Base-by-base conservation (phyloP, 2,113 vertebrate species). In the Pelvicachromis taeniatus region DNA sequence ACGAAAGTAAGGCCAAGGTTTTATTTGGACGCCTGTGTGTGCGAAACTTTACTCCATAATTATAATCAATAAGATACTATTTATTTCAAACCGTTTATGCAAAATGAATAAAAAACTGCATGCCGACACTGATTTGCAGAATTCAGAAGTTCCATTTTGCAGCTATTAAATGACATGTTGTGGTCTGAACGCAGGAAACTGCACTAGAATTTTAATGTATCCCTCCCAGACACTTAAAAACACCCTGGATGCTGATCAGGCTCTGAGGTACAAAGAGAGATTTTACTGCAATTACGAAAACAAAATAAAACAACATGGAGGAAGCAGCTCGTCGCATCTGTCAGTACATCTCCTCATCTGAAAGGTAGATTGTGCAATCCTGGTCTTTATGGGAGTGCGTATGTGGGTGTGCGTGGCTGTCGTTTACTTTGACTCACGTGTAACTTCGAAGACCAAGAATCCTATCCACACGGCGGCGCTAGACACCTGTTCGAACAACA, bases 401-500 rank as follows among this genome's bases (percentile, higher is more conserved):
- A 31, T 2, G 11, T 9, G 19, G 4, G 29, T 4, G 7, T 13
- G 29, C 1, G 3, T n/a, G n/a, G 29, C 7, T 75, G 16, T 2
- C 1, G 2, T 38, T 38, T 55, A n/a, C 53, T 81, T 80, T 38
- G 12, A 65, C 40, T 26, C 52, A 8, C 9, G 17, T 38, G 21
- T 8, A 26, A 21, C 9, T 55, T 65, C 40, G 17, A 21, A 70
- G 10, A 45, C 3, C 11, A 17, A 14, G 29, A 58, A 23, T 14
- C 26, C 21, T 35, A 50, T 59, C 94, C 94, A 92, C 94, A 55
- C 5, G 87, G 91, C 65, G 94, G 93, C 94, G 92, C 94, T 91
- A 87, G 17, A 75, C 61, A n/a, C 80, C 82, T 80, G 81, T 58
- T 55, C 70, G 70, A 83, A 33, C 35, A 29, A 21, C 45, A 11